Percentiles rank a stretch among this genome's conserved stretches.
Evolutionary conservation across 2,888 invertebrate genomes (phyloP).

Genomic region (Suillia variegata): DNA sequence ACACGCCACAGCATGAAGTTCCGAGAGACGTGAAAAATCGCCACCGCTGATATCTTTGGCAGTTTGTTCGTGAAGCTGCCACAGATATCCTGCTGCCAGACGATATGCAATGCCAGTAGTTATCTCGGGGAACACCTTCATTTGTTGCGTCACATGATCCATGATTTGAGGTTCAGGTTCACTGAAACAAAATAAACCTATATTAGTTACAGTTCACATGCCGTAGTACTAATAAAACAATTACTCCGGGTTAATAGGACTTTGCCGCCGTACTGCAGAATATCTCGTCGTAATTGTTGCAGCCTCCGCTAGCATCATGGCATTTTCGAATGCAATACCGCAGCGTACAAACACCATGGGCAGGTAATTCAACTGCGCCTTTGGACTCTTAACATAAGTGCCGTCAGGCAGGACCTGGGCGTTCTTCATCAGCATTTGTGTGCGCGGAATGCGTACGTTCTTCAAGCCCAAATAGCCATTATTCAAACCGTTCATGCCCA

Average conservation of each 20-base stretch:
- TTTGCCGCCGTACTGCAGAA: constrained; percentile 85
- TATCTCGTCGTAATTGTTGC: constrained; percentile 86
- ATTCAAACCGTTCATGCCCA: constrained; percentile 87
- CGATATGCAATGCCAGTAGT: constrained; percentile 78
- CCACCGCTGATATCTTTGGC: constrained; percentile 77
- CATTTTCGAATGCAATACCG: constrained; percentile 75
- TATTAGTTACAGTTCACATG: background rate
- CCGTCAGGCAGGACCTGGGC: constrained; percentile 89
- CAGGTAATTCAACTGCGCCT: constrained; percentile 82
- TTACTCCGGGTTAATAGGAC: constrained; percentile 78
- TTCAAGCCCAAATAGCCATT: constrained; percentile 90
- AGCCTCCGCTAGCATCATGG: constrained; percentile 76
- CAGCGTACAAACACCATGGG: constrained; percentile 87
- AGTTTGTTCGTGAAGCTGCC: constrained; percentile 73
- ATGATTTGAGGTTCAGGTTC: constrained; percentile 84
- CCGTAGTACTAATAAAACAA: constrained; percentile 2
- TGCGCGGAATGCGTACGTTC: constrained; percentile 82
- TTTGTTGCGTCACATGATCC: constrained; percentile 91
- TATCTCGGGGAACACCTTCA: constrained; percentile 83
- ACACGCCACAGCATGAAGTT: constrained; percentile 83
- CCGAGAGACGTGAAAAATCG: constrained; percentile 77
- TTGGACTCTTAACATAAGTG: constrained; percentile 78
- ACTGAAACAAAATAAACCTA: constrained; percentile 60
- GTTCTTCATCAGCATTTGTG: constrained; percentile 92
- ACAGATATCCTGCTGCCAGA: constrained; percentile 73